phyloP scores from a whole-genome alignment of 30 jellyfish, hydroid and myxozoan species.

The Pseudorhiza aurosa region DNA sequence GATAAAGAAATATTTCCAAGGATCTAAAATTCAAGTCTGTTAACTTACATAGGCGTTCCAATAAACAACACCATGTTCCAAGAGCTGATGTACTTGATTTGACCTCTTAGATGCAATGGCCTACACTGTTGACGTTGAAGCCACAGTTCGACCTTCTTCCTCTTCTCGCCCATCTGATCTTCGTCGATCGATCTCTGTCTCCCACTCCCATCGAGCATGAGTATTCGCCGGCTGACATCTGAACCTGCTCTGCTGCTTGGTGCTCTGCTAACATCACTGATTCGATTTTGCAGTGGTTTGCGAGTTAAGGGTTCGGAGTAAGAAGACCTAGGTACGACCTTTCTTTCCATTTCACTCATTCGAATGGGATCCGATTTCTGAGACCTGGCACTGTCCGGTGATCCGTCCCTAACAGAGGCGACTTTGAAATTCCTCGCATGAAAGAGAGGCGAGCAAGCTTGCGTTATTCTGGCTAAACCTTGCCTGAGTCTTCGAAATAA shows the following conservation, averaged over 20 bases:
- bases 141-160: constrained; percentile 28
- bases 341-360: neutral
- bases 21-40: too few species aligned
- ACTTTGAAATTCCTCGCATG: neutral
- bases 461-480: neutral
- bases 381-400: neutral
- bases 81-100: constrained; percentile 12
- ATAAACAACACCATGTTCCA: constrained; percentile 67
- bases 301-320: constrained; percentile 10
- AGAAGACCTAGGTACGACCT: neutral
- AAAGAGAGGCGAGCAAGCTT: constrained; percentile 7
- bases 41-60: constrained; percentile 73
- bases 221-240: neutral
- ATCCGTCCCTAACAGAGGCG: neutral
- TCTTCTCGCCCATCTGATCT: neutral
- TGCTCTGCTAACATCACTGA: neutral
- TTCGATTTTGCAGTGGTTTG: neutral
- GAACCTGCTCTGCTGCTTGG: neutral
- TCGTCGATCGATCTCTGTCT: neutral
- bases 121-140: constrained; percentile 55
- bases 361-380: neutral
- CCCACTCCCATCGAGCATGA: neutral
- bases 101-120: constrained; percentile 68
- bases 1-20: too few species aligned
- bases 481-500: constrained; percentile 2